phyloP scores from a whole-genome alignment of 2,113 vertebrate genomes.

The Planiliza haematocheilus region DNA sequence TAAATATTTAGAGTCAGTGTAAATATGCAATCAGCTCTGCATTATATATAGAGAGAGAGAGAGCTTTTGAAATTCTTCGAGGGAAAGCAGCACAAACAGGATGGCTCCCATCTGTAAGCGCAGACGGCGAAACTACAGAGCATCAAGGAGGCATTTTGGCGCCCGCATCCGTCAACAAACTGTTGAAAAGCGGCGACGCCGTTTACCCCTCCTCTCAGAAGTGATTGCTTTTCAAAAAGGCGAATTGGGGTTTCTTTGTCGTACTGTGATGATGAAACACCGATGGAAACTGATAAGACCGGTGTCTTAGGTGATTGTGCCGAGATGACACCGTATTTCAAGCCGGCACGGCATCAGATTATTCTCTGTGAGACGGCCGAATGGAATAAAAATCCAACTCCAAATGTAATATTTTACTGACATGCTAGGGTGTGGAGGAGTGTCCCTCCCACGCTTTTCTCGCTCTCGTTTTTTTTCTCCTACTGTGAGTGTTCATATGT shows the following conservation, averaged over 20 bases:
- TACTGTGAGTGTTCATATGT: neutral
- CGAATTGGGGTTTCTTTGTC: neutral
- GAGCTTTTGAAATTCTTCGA: no score
- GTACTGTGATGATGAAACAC: neutral
- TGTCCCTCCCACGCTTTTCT: no score
- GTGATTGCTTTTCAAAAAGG: slow-evolving; percentile 10
- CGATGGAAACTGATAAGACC: slow-evolving; percentile 5
- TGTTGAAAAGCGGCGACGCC: neutral
- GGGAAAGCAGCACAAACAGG: no score
- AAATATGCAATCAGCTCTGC: neutral
- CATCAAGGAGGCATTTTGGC: neutral
- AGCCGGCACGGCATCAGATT: slow-evolving; percentile 21
- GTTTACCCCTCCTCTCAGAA: neutral
- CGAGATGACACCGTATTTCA: slow-evolving; percentile 6
- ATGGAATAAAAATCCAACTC: slow-evolving; percentile 20
- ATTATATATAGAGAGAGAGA: no score
- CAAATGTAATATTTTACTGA: neutral
- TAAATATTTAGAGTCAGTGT: neutral
- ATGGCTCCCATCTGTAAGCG: neutral
- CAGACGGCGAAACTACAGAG: neutral
- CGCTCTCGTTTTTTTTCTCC: no score
- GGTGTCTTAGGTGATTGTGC: slow-evolving; percentile 11
- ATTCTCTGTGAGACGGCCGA: slow-evolving; percentile 13
- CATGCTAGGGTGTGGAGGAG: neutral
- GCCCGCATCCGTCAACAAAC: neutral